phyloP scores from a whole-genome alignment of 2,797 vertebrate species.

The Podarcis lilfordi region DNA sequence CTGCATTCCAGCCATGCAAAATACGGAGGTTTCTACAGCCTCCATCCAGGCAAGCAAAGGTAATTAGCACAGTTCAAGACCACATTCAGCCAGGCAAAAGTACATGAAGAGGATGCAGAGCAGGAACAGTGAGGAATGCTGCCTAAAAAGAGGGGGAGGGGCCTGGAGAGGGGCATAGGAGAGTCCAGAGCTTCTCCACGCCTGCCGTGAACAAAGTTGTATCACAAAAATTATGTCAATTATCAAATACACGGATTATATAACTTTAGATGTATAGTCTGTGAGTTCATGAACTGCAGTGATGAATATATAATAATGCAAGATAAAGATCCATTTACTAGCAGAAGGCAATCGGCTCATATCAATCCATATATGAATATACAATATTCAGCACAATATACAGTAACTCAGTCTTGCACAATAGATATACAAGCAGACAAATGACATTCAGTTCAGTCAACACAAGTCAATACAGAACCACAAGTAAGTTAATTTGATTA shows the following conservation, averaged over 20 bases:
- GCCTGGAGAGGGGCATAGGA: no score
- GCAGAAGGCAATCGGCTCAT: not conserved
- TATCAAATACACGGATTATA: conserved; percentile 1
- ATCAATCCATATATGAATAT: not conserved
- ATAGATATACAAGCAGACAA: conserved; percentile 49
- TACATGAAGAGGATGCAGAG: no score
- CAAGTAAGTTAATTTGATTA: not conserved
- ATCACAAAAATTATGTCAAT: not conserved
- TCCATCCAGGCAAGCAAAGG: no score
- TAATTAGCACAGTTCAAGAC: no score
- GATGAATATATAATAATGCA: conserved; percentile 1
- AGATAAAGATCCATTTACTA: not conserved
- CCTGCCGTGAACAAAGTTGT: not conserved
- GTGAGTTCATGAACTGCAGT: not conserved
- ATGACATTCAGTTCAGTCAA: not conserved
- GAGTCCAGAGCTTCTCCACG: not conserved
- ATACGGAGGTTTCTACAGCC: no score
- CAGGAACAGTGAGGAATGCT: no score
- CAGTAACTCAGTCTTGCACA: conserved; percentile 31
- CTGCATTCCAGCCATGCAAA: no score
- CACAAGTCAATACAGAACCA: not conserved
- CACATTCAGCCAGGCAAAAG: no score
- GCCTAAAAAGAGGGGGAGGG: no score
- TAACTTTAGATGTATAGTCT: not conserved
- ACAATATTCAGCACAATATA: not conserved